A percentile compares a stretch with the other conserved stretches of the same genome.
These are phyloP conservation scores for Halocynthia roretzi DNA, from an alignment of 23 tunicate genomes.

Conservation along the genomic window DNA sequence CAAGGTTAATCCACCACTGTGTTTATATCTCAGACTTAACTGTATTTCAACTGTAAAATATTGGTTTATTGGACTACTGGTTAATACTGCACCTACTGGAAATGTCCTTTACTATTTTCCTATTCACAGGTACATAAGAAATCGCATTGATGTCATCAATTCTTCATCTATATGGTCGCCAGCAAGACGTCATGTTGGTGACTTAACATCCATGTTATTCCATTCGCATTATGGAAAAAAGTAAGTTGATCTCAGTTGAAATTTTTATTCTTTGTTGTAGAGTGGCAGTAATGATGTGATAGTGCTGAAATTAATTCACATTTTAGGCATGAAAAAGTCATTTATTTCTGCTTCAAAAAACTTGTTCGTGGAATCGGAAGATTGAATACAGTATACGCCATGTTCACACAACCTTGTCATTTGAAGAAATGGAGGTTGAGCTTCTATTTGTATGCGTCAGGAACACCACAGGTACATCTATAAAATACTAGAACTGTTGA, in stretches of 20 bases:
- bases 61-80: neutral
- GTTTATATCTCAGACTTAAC: neutral
- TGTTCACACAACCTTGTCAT: constrained; percentile 30
- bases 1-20: too few relatives aligned
- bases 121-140: constrained; percentile 37
- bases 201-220: constrained; percentile 7
- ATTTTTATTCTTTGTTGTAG: neutral
- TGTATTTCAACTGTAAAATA: neutral
- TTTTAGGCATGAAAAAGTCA: constrained; percentile 5
- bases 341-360: constrained; percentile 37
- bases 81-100: neutral
- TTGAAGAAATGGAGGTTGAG: constrained; percentile 21
- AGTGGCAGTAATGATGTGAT: neutral
- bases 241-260: neutral
- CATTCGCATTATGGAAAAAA: neutral
- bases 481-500: too few relatives aligned
- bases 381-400: constrained; percentile 16
- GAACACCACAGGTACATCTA: neutral
- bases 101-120: neutral
- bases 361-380: constrained; percentile 32
- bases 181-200: constrained; percentile 7
- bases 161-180: constrained; percentile 1
- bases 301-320: neutral
- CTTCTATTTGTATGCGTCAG: constrained; percentile 42
- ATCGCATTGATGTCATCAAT: constrained; percentile 15